phyloP scores from a whole-genome alignment of 1,140 invertebrate species.

The Plodia interpunctella region DNA sequence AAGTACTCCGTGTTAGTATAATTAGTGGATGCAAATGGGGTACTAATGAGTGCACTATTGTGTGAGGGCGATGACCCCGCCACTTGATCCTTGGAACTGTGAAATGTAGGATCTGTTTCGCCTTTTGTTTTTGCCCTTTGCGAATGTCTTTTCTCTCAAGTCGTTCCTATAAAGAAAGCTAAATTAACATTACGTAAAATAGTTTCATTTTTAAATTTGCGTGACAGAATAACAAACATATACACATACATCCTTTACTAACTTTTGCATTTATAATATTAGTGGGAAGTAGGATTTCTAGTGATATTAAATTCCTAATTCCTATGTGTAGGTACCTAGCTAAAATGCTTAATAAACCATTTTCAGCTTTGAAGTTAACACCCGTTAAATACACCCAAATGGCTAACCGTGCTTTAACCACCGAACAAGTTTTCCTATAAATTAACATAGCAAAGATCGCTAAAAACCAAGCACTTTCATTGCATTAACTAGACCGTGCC shows the following conservation, averaged over 20 bases:
- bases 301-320: too few relatives aligned
- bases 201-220: too few relatives aligned
- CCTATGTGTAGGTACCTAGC: not conserved
- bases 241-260: too few relatives aligned
- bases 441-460: not conserved
- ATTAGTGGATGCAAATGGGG: slow-evolving; percentile 22
- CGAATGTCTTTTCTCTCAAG: too few relatives aligned
- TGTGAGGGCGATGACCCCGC: not conserved
- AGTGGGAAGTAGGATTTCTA: too few relatives aligned
- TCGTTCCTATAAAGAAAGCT: too few relatives aligned
- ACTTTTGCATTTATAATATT: too few relatives aligned
- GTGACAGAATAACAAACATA: too few relatives aligned
- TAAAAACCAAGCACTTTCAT: not conserved
- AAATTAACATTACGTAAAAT: too few relatives aligned
- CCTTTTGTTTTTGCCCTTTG: not conserved
- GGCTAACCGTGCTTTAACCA: not conserved
- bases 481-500: not conserved
- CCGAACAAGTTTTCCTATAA: not conserved
- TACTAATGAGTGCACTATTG: slow-evolving; percentile 23
- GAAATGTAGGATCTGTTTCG: not conserved
- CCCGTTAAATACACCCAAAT: not conserved
- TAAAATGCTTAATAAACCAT: too few relatives aligned
- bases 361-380: too few relatives aligned
- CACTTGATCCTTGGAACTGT: not conserved
- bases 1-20: slow-evolving; percentile 16